Evolutionary conservation across 2,113 vertebrate genomes (phyloP), one percentile per base, ranked within the genome.

Genomic region (Verasper variegatus): DNA sequence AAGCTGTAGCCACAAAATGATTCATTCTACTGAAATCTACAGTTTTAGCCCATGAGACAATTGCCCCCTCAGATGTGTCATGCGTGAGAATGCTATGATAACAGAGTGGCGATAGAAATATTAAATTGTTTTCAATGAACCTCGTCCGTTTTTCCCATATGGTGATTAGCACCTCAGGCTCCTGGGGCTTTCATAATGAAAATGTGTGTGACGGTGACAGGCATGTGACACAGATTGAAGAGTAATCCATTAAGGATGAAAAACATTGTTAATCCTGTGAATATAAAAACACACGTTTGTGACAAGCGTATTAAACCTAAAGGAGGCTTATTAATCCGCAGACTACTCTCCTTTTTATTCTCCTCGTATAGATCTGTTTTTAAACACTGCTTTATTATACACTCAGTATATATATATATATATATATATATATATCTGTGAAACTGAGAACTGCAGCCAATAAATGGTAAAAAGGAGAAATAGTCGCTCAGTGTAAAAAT

Each of bases 231-330:
- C 57, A 58, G 70, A 77, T 75, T 77, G 47, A 83, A 58, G 47
- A 86, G 31, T 77, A 82, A 91, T 86, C 82, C 68, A 61, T 86
- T 84, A 82, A 84, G 86, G 55, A 88, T 81, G 51, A 74, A 52
- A 83, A 78, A 83, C 68, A 58, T 14, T 49, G 80, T 64, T 85
- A 87, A 87, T 88, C 68, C 74, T 42, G 7, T 68, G 56, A 74
- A 71, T 74, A 55, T 74, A 52, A 84, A 78, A 69, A 88, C 23
- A 88, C 23, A 59, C 73, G 13, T 66, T 59, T 75, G 42, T 78
- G 78, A 72, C 65, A 76, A 59, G 49, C 56, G 4, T 74, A 20
- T 73, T 71, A 70, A 84, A 79, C 15, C 13, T 20, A 58, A 67
- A 79, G 56, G 61, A 70, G 51, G 21, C 26, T 55, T 66, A 76